Evolutionary conservation across 1,140 invertebrate species (phyloP).

Genomic region (Carposina sasakii): DNA sequence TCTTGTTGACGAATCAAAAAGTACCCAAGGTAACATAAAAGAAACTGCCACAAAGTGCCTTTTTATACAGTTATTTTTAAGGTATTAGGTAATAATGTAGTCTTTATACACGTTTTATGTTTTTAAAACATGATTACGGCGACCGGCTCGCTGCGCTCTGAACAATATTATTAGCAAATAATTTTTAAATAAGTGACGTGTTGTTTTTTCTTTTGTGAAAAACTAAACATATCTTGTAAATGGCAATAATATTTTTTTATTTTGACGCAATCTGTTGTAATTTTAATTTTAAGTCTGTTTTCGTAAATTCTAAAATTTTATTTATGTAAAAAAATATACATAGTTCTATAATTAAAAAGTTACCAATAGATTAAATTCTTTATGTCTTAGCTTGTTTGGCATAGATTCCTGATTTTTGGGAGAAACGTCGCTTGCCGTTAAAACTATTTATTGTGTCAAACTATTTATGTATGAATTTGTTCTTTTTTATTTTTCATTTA

Average conservation of each 20-base stretch:
- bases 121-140: slow-evolving; percentile 28
- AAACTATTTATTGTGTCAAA: slow-evolving; percentile 58
- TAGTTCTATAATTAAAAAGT: slow-evolving; percentile 57
- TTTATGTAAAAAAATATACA: slow-evolving; percentile 61
- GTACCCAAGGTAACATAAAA: slow-evolving; percentile 44
- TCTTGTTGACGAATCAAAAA: too few relatives aligned
- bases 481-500: slow-evolving; percentile 43
- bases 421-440: slow-evolving; percentile 58
- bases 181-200: slow-evolving; percentile 29
- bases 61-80: slow-evolving; percentile 44
- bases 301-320: slow-evolving; percentile 50
- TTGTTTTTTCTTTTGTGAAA: slow-evolving; percentile 27
- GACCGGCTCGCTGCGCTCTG: slow-evolving; percentile 51
- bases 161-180: slow-evolving; percentile 24
- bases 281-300: slow-evolving; percentile 42
- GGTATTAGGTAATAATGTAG: slow-evolving; percentile 24
- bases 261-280: slow-evolving; percentile 28
- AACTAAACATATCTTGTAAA: background rate
- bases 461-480: slow-evolving; percentile 55
- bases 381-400: too few relatives aligned
- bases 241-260: background rate
- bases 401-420: slow-evolving; percentile 29
- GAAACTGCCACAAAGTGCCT: slow-evolving; percentile 70
- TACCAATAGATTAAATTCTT: slow-evolving; percentile 63
- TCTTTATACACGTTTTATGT: slow-evolving; percentile 28